These are phyloP conservation scores for Cyprinodon variegatus DNA, from an alignment of 2,113 vertebrate genomes.

Conservation along the genomic window DNA sequence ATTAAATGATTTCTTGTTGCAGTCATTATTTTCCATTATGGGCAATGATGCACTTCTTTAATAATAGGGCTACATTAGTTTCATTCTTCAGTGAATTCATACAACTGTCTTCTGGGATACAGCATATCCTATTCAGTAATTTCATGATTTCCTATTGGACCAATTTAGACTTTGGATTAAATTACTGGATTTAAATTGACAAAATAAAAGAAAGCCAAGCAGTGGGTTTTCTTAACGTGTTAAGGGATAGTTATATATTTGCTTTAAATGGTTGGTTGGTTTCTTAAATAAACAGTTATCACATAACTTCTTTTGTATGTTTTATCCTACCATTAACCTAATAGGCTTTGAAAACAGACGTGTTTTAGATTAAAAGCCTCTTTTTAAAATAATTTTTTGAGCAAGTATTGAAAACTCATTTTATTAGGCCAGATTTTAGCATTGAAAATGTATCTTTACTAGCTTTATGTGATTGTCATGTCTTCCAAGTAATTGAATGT, in stretches of 20 bases:
- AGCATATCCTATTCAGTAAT: constrained; percentile 33
- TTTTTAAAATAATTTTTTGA: too few relatives aligned
- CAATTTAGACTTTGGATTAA: neutral
- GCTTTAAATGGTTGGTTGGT: neutral
- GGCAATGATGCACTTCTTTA: neutral
- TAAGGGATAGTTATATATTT: neutral
- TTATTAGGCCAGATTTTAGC: too few relatives aligned
- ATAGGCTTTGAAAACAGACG: too few relatives aligned
- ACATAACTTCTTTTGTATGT: too few relatives aligned
- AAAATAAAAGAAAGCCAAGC: constrained; percentile 7
- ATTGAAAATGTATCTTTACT: too few relatives aligned
- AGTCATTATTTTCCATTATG: neutral
- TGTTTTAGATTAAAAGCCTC: too few relatives aligned
- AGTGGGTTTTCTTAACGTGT: neutral
- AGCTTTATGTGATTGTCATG: too few relatives aligned
- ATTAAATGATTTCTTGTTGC: neutral
- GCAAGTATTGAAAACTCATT: too few relatives aligned
- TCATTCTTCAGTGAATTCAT: neutral
- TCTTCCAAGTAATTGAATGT: too few relatives aligned
- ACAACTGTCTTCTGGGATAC: neutral
- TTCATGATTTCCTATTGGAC: constrained; percentile 4
- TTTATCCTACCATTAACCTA: too few relatives aligned
- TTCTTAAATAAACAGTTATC: neutral
- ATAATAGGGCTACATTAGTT: neutral
- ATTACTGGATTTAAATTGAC: constrained; percentile 8